These are phyloP conservation scores for Dendrocincla fuliginosa DNA, from an alignment of 2,797 vertebrate genomes.

Conservation along the genomic window DNA sequence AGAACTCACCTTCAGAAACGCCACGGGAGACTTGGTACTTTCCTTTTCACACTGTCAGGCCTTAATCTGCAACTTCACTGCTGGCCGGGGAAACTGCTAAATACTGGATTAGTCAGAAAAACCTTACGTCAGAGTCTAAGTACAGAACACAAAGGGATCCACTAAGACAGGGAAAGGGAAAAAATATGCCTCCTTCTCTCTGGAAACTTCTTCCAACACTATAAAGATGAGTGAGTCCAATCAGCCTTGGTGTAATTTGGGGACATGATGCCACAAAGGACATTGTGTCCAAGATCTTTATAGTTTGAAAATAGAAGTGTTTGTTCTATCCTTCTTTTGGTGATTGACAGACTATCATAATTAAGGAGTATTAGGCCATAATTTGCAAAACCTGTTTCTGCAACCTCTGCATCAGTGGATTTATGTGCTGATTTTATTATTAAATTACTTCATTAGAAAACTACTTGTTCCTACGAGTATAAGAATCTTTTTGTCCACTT, in stretches of 20 bases:
- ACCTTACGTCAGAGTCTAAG: neutral
- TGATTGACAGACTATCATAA: neutral
- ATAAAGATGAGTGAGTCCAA: neutral
- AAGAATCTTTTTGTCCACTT: neutral
- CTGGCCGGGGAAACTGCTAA: neutral
- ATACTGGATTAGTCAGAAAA: neutral
- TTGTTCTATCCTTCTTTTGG: neutral
- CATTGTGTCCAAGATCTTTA: neutral
- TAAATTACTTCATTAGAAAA: neutral
- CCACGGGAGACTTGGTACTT: neutral
- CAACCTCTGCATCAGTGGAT: neutral
- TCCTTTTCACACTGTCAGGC: neutral
- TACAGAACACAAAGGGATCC: neutral
- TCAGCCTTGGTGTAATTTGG: neutral
- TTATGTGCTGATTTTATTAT: slow-evolving; percentile 16
- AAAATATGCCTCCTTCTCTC: neutral
- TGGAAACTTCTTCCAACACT: neutral
- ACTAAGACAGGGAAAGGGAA: neutral
- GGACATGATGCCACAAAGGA: neutral
- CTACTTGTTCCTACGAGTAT: neutral
- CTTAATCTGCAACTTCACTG: neutral
- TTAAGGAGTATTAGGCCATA: neutral
- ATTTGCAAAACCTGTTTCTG: neutral
- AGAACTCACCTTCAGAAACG: neutral
- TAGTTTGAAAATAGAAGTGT: neutral